A percentile compares a stretch with the other conserved stretches of the same genome.
These are phyloP conservation scores for Caiman crocodilus DNA, from an alignment of 2,797 vertebrate species.

Conservation along the genomic window DNA sequence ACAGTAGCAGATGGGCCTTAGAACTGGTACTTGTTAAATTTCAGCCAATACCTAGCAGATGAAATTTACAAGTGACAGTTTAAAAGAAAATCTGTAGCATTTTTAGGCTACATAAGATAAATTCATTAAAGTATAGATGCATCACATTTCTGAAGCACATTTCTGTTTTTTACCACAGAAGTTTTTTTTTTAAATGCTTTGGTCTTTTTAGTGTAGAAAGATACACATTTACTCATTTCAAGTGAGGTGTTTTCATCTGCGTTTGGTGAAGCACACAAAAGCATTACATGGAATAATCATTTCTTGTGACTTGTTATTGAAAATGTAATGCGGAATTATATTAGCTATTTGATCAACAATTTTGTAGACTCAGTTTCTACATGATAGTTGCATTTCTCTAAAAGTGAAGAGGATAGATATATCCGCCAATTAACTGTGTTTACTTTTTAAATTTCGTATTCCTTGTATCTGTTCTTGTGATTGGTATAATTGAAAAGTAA, in stretches of 20 bases:
- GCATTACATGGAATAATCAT: neutral
- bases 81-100: neutral
- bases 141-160: neutral
- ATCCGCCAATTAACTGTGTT: neutral
- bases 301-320: neutral
- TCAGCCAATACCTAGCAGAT: neutral
- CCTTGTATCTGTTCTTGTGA: neutral
- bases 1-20: conserved; percentile 28
- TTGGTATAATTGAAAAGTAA: no score
- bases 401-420: neutral
- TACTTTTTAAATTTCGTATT: neutral
- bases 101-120: neutral
- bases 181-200: neutral
- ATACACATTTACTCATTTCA: neutral
- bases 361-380: neutral
- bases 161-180: neutral
- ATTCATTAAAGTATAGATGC: neutral
- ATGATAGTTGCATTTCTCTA: neutral
- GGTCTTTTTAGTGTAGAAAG: neutral
- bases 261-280: neutral
- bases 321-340: neutral
- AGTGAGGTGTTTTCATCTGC: neutral
- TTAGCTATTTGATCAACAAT: neutral
- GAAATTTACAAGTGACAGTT: neutral
- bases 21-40: neutral